Evolutionary conservation across 2,113 vertebrate genomes (phyloP).

Genomic region (Rhea americana): DNA sequence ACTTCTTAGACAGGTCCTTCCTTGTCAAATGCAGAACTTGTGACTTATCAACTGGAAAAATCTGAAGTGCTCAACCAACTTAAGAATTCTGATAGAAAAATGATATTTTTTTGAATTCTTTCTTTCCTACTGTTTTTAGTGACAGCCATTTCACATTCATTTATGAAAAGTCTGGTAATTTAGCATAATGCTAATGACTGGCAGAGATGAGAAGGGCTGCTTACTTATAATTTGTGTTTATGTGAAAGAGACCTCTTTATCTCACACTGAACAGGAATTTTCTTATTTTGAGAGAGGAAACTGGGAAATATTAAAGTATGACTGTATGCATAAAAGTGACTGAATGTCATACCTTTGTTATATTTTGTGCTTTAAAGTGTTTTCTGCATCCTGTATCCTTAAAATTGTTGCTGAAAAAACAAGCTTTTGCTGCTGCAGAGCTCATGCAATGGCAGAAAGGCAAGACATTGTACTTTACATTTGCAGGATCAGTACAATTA

Average conservation of each 20-base stretch:
- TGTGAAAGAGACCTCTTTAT: background rate
- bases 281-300: conserved; percentile 2
- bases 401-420: conserved; percentile 53
- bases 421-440: conserved; percentile 50
- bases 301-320: conserved; percentile 4
- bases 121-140: background rate
- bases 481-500: conserved; percentile 26
- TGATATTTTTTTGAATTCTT: background rate
- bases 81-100: background rate
- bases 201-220: background rate
- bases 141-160: background rate
- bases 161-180: background rate
- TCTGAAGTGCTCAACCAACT: background rate
- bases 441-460: conserved; percentile 27
- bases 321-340: conserved; percentile 1
- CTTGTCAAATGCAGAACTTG: background rate
- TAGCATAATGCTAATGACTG: background rate
- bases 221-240: background rate
- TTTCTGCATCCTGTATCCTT: conserved; percentile 47
- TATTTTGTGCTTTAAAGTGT: conserved; percentile 40
- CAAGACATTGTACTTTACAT: conserved; percentile 36
- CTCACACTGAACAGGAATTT: background rate
- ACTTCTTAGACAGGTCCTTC: background rate
- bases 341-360: conserved; percentile 16
- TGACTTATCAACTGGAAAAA: background rate